Percentiles rank a stretch among this genome's conserved stretches.
phyloP scores from a whole-genome alignment of 2,797 vertebrate genomes.

The Enteromius paludinosus region DNA sequence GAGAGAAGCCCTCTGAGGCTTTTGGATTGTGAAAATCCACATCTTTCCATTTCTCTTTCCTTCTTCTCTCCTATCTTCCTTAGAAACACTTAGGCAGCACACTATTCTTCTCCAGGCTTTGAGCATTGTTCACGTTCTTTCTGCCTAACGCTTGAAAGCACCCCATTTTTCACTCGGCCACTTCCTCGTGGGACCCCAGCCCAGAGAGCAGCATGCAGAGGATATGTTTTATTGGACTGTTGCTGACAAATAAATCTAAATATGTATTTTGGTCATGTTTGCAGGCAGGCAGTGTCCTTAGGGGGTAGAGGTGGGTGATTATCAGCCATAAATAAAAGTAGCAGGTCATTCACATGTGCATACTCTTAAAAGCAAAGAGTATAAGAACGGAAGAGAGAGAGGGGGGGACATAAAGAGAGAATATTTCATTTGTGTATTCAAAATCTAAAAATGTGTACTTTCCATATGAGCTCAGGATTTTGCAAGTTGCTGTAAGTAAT shows the following conservation, averaged over 20 bases:
- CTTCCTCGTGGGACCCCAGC: slow-evolving; percentile 73
- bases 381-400: slow-evolving; percentile 62
- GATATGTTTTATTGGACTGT: slow-evolving; percentile 84
- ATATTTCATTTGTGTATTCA: slow-evolving; percentile 1
- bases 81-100: slow-evolving; percentile 52
- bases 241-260: slow-evolving; percentile 87
- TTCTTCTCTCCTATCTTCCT: slow-evolving; percentile 26
- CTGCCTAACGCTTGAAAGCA: slow-evolving; percentile 83
- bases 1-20: slow-evolving; percentile 73
- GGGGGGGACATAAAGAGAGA: not conserved
- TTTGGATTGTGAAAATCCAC: slow-evolving; percentile 73
- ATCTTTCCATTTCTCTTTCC: slow-evolving; percentile 69
- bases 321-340: slow-evolving; percentile 81
- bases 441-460: not conserved
- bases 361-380: slow-evolving; percentile 70
- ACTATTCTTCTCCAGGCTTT: slow-evolving; percentile 64
- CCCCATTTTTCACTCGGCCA: slow-evolving; percentile 81
- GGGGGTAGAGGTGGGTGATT: slow-evolving; percentile 76
- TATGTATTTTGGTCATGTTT: slow-evolving; percentile 84
- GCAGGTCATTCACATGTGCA: slow-evolving; percentile 75
- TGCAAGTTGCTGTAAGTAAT: not conserved
- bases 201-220: slow-evolving; percentile 79
- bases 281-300: slow-evolving; percentile 73
- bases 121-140: slow-evolving; percentile 81
- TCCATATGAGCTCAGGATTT: not conserved